Conservation (phyloP, 2,888 invertebrate genomes). For the Dichetophora obliterata region DNA sequence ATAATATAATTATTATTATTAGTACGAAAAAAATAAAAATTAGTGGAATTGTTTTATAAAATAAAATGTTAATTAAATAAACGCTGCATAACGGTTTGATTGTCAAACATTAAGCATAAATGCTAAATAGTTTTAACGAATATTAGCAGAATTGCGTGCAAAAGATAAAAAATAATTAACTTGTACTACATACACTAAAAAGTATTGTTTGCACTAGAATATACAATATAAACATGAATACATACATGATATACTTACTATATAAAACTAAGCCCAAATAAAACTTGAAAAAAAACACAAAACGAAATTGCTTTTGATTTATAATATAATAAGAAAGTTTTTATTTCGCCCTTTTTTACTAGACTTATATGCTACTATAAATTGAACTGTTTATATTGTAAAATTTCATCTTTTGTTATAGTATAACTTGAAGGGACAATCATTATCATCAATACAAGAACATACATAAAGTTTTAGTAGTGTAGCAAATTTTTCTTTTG, state of each 20-base stretch:
- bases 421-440: neutral
- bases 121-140: neutral
- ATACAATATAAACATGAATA: neutral
- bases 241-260: slow-evolving; percentile 6
- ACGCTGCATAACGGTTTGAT: neutral
- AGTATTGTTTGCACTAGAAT: slow-evolving; percentile 41
- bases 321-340: slow-evolving; percentile 9
- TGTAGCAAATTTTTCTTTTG: neutral
- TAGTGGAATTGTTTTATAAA: slow-evolving; percentile 30
- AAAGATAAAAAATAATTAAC: neutral
- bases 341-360: slow-evolving; percentile 14
- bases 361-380: neutral
- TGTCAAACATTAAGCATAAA: neutral
- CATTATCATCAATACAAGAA: neutral
- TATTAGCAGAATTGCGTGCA: neutral
- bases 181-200: neutral
- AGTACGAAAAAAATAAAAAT: slow-evolving; percentile 12
- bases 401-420: neutral
- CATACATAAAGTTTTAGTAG: slow-evolving; percentile 10
- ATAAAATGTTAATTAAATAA: slow-evolving; percentile 1
- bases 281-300: slow-evolving; percentile 2
- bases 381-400: neutral
- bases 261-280: neutral
- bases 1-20: slow-evolving; percentile 31
- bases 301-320: neutral